phyloP scores from a whole-genome alignment of 2,113 vertebrate genomes.

The Diglossa brunneiventris region DNA sequence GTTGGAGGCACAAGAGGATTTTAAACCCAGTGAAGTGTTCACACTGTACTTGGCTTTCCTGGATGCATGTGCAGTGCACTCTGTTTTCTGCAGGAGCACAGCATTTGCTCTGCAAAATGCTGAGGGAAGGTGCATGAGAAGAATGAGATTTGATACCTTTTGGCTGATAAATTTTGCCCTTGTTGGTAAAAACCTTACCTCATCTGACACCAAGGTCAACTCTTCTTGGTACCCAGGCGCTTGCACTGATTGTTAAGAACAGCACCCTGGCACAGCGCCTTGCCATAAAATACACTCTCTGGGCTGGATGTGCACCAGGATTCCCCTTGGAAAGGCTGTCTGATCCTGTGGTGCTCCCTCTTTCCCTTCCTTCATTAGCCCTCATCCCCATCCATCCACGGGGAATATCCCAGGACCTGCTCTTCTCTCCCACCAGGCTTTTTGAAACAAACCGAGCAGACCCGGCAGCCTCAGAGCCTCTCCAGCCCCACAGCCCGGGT shows the following conservation, averaged over 20 bases:
- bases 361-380: not conserved
- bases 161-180: not conserved
- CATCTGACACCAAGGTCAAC: fast-evolving
- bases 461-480: not conserved
- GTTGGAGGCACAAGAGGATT: not conserved
- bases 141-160: not conserved
- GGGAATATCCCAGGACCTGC: fast-evolving
- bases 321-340: not conserved
- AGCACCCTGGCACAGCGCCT: not conserved
- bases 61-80: fast-evolving
- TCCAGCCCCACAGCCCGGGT: not conserved
- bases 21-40: not conserved
- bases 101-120: not conserved
- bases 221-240: not conserved
- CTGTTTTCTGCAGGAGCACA: not conserved
- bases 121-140: fast-evolving
- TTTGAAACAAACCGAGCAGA: not conserved
- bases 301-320: not conserved
- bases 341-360: not conserved
- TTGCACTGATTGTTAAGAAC: not conserved
- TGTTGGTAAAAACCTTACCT: not conserved
- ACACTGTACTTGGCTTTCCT: not conserved
- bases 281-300: not conserved
- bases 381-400: not conserved
- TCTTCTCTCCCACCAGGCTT: not conserved